Base-by-base conservation (phyloP, 1,140 invertebrate genomes). In the Brachionus calyciflorus region DNA sequence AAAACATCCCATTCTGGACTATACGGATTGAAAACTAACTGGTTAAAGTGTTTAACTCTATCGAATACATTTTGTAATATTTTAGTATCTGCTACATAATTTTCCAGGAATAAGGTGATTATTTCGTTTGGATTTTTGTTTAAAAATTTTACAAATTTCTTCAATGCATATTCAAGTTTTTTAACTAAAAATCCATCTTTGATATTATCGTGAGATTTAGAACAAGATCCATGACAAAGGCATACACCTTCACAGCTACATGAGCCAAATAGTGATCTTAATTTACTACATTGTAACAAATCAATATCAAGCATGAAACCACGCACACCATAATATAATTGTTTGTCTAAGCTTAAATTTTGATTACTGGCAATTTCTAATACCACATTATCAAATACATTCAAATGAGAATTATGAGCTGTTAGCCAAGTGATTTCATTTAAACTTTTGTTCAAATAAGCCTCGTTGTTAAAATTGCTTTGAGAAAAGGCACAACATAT, bases 231-330 rank as follows among this genome's bases (percentile, higher is more conserved):
- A n/a, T 73, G 69, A 28, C 69, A 73, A 33, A 73, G 21, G 49
- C 69, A 73, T 6, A 73, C 44, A 51, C 69, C 69, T 33, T 73
- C 26, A 26, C 69, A 73, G n/a, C 26, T 49, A 24, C 69, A 73
- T 37, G 28, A 49, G 28, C 55, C 55, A 60, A 60, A 60, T 33
- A 60, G 33, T 65, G 60, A 65, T 10, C 44, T 17, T 41, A 65
- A 41, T 41, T 65, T 14, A 21, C 44, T 26, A 17, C 69, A 73
- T 49, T 73, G 5, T 49, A 30, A 37, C 19, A 9, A 55, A 28
- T 73, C 69, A 40, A 73, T 55, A 49, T 73, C 69, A 28, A 73
- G 49, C 69, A 73, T 73, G 19, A 73, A 73, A n/a, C 44, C 69
- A 0, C 69, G 17, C 17, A 73, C 69, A 37, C 69, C 69, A 49